Evolutionary conservation across 1,140 invertebrate genomes (phyloP).

Genomic region (Subanguina moxae): DNA sequence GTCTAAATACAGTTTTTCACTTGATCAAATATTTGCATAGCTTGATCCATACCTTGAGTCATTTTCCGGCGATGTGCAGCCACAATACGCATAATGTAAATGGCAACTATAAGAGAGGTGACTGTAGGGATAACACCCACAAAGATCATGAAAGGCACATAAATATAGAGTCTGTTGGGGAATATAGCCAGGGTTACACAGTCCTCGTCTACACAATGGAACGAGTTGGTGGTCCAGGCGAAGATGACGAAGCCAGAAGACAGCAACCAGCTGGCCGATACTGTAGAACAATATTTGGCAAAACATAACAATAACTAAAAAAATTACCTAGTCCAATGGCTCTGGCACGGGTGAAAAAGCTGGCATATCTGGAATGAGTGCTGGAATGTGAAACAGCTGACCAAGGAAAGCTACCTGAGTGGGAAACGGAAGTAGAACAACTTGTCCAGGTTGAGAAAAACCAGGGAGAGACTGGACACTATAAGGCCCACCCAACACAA

Average conservation of each 20-base stretch:
- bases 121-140: constrained; percentile 49
- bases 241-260: constrained; percentile 38
- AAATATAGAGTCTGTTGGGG: constrained; percentile 42
- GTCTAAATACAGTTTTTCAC: constrained; percentile 17
- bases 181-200: constrained; percentile 43
- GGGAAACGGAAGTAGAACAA: constrained; percentile 50
- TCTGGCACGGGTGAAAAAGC: constrained; percentile 31
- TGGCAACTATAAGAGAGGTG: constrained; percentile 48
- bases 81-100: constrained; percentile 48
- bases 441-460: constrained; percentile 49
- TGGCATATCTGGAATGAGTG: constrained; percentile 30
- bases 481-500: constrained; percentile 45
- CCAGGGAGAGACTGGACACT: constrained; percentile 43
- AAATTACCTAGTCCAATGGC: constrained; percentile 11
- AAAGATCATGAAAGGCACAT: constrained; percentile 43
- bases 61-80: constrained; percentile 41
- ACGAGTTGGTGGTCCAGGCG: constrained; percentile 48
- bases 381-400: background rate
- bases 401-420: constrained; percentile 27
- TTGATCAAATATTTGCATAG: background rate
- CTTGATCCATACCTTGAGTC: constrained; percentile 28
- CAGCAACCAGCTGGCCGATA: constrained; percentile 28
- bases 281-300: background rate
- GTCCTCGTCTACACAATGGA: constrained; percentile 44
- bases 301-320: no score